A percentile compares a stretch with the other conserved stretches of the same genome.
These are phyloP conservation scores for Andrena haemorrhoa DNA, from an alignment of 2,888 invertebrate species.

Conservation along the genomic window DNA sequence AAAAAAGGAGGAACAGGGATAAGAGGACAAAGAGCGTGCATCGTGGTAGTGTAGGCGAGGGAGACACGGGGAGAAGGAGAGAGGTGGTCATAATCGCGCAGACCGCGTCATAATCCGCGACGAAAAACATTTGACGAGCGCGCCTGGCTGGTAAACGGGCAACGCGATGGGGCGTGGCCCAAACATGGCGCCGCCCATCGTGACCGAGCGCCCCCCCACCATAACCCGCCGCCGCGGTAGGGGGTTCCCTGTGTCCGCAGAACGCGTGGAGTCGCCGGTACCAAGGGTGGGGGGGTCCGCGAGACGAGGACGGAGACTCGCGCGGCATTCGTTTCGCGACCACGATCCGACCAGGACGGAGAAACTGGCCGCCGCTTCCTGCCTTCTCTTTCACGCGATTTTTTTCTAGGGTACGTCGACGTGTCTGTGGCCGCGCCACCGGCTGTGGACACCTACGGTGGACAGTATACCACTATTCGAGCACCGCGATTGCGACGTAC, in stretches of 20 bases:
- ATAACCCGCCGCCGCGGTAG: neutral
- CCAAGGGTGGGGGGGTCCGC: conserved; percentile 65
- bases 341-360: conserved; percentile 70
- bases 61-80: conserved; percentile 58
- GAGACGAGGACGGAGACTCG: conserved; percentile 73
- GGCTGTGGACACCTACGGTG: conserved; percentile 48
- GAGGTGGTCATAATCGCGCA: conserved; percentile 84
- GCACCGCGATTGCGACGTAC: neutral
- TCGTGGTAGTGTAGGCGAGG: conserved; percentile 22
- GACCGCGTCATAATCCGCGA: conserved; percentile 85
- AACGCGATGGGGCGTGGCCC: conserved; percentile 77
- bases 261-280: conserved; percentile 58
- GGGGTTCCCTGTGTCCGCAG: conserved; percentile 42
- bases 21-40: conserved; percentile 57
- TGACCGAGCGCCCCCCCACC: conserved; percentile 52
- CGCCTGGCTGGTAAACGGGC: conserved; percentile 81
- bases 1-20: conserved; percentile 56
- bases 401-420: conserved; percentile 38
- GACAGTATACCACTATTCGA: conserved; percentile 39
- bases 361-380: conserved; percentile 49
- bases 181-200: conserved; percentile 71
- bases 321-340: conserved; percentile 71
- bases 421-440: conserved; percentile 33
- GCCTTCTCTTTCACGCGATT: conserved; percentile 52
- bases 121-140: conserved; percentile 84